Conservation (phyloP, 2,113 vertebrate genomes). For the Campylorhamphus procurvoides region DNA sequence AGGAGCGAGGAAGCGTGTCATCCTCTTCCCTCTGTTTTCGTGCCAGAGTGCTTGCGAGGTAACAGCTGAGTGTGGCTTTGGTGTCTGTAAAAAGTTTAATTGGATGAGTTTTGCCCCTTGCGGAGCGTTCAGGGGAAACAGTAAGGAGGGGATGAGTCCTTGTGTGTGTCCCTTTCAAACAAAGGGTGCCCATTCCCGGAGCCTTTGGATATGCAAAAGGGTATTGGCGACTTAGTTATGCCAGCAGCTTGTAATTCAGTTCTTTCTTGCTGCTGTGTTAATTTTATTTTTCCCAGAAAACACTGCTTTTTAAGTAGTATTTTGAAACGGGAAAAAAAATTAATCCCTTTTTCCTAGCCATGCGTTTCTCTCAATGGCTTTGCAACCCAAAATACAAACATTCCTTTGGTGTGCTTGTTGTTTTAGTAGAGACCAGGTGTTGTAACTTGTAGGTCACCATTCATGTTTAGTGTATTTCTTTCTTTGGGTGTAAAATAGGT, state of each 20-base stretch:
- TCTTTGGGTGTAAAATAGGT: background rate
- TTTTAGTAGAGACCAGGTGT: background rate
- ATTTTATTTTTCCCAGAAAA: background rate
- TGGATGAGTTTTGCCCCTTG: background rate
- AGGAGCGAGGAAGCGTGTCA: background rate
- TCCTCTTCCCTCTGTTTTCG: background rate
- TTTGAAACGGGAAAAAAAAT: background rate
- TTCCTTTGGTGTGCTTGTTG: background rate
- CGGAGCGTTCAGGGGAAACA: background rate
- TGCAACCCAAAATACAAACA: background rate
- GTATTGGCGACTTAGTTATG: rapidly evolving
- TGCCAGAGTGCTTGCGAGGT: background rate
- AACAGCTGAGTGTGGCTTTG: no score
- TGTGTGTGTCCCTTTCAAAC: background rate
- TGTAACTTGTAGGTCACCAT: background rate
- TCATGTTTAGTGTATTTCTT: background rate
- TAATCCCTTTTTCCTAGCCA: background rate
- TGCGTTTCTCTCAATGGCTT: background rate
- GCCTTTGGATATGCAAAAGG: background rate
- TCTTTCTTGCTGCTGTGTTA: background rate
- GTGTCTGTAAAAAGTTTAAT: background rate
- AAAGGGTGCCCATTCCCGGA: rapidly evolving
- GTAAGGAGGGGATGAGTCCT: background rate
- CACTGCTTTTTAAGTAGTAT: background rate
- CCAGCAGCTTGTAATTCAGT: background rate